A percentile compares a stretch with the other conserved stretches of the same genome.
Conservation (phyloP, 2,113 vertebrate species). For the Willisornis vidua region DNA sequence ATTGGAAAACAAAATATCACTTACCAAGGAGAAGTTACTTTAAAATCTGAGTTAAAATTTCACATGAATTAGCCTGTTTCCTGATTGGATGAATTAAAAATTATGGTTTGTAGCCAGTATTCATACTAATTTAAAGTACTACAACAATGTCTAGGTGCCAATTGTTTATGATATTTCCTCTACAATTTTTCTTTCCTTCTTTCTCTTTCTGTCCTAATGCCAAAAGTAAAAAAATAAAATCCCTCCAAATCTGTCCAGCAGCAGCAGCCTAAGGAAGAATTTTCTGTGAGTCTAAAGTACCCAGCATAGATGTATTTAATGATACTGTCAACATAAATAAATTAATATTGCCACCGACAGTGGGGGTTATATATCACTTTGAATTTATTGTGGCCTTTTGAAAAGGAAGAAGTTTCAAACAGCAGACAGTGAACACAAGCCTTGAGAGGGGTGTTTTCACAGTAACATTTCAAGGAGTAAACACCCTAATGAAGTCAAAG, state of each 20-base stretch:
- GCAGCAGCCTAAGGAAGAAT: neutral
- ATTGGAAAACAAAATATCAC: neutral
- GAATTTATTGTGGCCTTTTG: neutral
- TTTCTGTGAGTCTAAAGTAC: neutral
- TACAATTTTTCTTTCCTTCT: neutral
- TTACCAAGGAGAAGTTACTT: neutral
- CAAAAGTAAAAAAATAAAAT: neutral
- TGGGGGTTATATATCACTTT: neutral
- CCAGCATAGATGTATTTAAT: neutral
- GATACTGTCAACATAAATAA: neutral
- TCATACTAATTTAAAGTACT: neutral
- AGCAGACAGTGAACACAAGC: neutral
- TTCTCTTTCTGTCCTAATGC: neutral
- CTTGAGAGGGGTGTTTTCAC: neutral
- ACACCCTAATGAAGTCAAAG: neutral
- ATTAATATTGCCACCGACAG: neutral
- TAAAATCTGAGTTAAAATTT: neutral
- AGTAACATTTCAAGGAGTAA: neutral
- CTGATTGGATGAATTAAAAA: neutral
- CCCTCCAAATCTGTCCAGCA: neutral
- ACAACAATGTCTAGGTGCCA: neutral
- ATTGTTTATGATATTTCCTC: neutral
- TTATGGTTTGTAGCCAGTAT: neutral
- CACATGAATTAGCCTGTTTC: neutral
- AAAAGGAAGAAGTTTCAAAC: neutral